Conservation (phyloP, 1,140 invertebrate species). For the Penaeus indicus region DNA sequence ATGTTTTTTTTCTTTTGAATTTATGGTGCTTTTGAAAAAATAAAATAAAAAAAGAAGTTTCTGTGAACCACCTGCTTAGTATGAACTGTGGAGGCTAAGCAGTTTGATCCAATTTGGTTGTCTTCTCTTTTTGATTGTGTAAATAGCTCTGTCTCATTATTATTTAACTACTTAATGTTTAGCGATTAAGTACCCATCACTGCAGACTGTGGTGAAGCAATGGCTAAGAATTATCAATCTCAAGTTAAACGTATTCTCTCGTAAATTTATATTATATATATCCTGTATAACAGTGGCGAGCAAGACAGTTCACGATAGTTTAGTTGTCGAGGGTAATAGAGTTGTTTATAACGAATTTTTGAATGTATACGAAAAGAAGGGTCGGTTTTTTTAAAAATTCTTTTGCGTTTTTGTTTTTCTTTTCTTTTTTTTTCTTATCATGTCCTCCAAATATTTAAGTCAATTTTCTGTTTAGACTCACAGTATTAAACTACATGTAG, state of each 20-base stretch:
- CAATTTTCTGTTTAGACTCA: too few relatives aligned
- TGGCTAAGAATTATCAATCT: conserved; percentile 6
- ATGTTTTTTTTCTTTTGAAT: conserved; percentile 47
- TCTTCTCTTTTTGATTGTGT: conserved; percentile 48
- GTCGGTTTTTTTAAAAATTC: too few relatives aligned
- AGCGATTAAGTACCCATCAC: conserved; percentile 39
- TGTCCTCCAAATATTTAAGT: too few relatives aligned
- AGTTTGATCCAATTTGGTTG: not conserved
- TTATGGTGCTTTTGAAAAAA: conserved; percentile 58
- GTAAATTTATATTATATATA: conserved; percentile 8
- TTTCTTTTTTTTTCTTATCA: too few relatives aligned
- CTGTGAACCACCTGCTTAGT: conserved; percentile 52
- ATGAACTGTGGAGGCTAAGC: conserved; percentile 15
- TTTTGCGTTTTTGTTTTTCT: too few relatives aligned
- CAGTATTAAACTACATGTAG: too few relatives aligned
- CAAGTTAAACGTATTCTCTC: not conserved
- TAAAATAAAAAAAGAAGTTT: not conserved
- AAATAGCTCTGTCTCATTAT: conserved; percentile 49
- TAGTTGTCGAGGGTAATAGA: too few relatives aligned
- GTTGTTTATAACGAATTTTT: too few relatives aligned
- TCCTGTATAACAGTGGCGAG: conserved; percentile 6
- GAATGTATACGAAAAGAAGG: too few relatives aligned
- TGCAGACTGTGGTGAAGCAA: conserved; percentile 49
- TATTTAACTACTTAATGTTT: conserved; percentile 63
- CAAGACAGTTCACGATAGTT: not conserved